Conservation (phyloP, 2,113 vertebrate genomes). For the Eurypyga helias region DNA sequence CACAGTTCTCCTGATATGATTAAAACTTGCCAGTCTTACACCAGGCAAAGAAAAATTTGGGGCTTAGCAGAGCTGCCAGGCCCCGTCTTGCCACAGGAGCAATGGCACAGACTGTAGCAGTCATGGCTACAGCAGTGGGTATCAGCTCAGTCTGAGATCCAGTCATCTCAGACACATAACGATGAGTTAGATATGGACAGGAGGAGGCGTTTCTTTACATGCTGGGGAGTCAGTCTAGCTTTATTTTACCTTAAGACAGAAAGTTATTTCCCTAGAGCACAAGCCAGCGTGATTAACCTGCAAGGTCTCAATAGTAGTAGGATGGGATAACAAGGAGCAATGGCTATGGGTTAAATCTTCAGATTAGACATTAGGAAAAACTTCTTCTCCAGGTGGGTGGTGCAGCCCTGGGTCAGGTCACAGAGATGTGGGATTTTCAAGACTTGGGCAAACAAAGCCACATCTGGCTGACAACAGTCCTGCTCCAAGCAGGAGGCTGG, state of each 20-base stretch:
- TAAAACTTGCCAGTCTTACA: slow-evolving; percentile 24
- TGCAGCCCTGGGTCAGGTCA: not conserved
- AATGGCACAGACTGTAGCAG: not conserved
- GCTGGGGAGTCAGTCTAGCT: not conserved
- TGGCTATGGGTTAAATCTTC: not conserved
- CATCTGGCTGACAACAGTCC: not conserved
- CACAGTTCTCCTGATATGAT: not conserved
- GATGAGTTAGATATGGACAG: accelerated
- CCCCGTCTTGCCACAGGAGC: not conserved
- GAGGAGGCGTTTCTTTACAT: not conserved
- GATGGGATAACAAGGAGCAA: not conserved
- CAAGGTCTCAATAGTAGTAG: not conserved
- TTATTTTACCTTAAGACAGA: not conserved
- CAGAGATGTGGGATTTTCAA: not conserved
- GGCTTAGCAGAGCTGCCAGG: not conserved
- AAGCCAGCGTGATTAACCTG: not conserved
- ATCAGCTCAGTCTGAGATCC: not conserved
- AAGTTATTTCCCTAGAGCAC: not conserved
- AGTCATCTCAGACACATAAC: accelerated
- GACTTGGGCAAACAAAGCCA: not conserved
- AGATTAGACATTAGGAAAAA: accelerated
- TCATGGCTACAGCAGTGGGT: not conserved
- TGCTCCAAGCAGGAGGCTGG: not conserved
- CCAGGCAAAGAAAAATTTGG: not conserved
- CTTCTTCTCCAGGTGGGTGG: accelerated